Evolutionary conservation across 2,888 invertebrate genomes (phyloP).

Genomic region (Drosophila kokeensis): DNA sequence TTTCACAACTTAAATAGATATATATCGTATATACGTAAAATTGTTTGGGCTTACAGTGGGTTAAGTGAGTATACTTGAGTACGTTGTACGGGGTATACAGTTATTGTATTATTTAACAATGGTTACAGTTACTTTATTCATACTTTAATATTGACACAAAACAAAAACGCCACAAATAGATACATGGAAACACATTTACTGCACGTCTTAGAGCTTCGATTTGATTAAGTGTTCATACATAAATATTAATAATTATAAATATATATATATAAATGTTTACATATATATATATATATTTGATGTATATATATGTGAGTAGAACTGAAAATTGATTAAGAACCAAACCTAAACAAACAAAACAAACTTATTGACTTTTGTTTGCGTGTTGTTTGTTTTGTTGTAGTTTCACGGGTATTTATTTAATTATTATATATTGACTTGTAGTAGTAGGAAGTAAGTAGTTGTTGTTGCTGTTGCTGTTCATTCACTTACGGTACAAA

Average conservation of each 20-base stretch:
- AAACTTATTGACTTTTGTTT: conserved; percentile 65
- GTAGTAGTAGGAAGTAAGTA: conserved; percentile 18
- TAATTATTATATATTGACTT: conserved; percentile 9
- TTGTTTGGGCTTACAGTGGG: conserved; percentile 11
- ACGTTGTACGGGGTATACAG: conserved; percentile 29
- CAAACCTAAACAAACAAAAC: conserved; percentile 58
- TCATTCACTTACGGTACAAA: conserved; percentile 51
- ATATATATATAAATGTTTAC: conserved; percentile 29
- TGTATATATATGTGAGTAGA: conserved; percentile 41
- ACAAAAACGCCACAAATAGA: conserved; percentile 69
- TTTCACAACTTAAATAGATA: conserved; percentile 32
- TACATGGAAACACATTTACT: conserved; percentile 79
- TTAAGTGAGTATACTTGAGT: conserved; percentile 19
- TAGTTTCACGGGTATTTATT: conserved; percentile 20
- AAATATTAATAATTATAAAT: conserved; percentile 36
- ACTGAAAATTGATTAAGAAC: conserved; percentile 55
- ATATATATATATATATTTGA: conserved; percentile 34
- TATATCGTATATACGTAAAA: conserved; percentile 12
- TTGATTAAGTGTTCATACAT: conserved; percentile 56
- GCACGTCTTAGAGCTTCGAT: conserved; percentile 84
- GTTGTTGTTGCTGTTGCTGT: conserved; percentile 17
- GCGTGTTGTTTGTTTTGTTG: conserved; percentile 47
- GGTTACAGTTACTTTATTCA: conserved; percentile 47
- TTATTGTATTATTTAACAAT: conserved; percentile 39
- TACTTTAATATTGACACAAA: conserved; percentile 49